Conservation (phyloP, 1,140 invertebrate species). For the Neodiprion lecontei region DNA sequence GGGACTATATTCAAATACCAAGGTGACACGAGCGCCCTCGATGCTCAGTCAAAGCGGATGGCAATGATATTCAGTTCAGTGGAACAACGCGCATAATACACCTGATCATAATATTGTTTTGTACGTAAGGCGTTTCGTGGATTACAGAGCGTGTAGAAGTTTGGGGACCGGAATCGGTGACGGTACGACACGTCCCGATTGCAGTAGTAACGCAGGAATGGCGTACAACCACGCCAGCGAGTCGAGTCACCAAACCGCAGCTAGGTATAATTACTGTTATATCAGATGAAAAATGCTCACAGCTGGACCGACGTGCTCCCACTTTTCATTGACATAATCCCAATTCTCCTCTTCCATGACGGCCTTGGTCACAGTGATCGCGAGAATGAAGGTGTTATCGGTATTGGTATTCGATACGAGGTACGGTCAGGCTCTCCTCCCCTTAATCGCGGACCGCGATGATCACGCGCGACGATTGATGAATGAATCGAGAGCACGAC, state of each 20-base stretch:
- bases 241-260: no score
- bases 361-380: background rate
- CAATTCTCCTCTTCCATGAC: conserved; percentile 42
- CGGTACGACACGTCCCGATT: no score
- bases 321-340: conserved; percentile 48
- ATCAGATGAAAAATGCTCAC: background rate
- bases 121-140: no score
- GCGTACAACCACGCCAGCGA: no score
- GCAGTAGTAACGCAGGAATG: no score
- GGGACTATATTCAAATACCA: background rate
- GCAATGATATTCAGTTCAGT: background rate
- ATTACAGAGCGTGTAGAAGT: no score
- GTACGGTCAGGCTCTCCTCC: background rate
- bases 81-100: background rate
- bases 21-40: background rate
- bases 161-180: no score
- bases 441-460: background rate
- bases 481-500: background rate
- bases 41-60: background rate
- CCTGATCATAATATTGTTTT: no score
- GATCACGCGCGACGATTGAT: background rate
- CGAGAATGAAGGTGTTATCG: background rate
- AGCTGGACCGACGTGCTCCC: conserved; percentile 48
- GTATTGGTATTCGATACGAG: background rate
- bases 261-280: no score